phyloP scores from a whole-genome alignment of 2,888 invertebrate species.

The Abrostola triplasia region DNA sequence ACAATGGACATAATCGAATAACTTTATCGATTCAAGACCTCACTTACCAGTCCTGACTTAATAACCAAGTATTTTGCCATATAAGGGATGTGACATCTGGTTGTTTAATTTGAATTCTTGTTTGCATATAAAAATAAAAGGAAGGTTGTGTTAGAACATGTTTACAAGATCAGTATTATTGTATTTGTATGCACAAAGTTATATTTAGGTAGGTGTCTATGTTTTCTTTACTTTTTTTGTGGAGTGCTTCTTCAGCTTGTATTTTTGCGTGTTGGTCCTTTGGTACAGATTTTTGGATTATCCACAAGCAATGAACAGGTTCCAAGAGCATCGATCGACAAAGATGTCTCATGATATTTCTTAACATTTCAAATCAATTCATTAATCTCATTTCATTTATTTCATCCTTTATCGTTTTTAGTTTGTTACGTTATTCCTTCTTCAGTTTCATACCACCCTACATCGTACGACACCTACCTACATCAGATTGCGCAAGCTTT shows the following conservation, averaged over 20 bases:
- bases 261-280: too few species aligned
- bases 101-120: constrained; percentile 37
- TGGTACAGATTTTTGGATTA: too few species aligned
- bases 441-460: background rate
- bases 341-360: too few species aligned
- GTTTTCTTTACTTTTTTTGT: background rate
- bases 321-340: too few species aligned
- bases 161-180: background rate
- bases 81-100: constrained; percentile 49
- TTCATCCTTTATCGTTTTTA: too few species aligned
- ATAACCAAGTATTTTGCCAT: constrained; percentile 51
- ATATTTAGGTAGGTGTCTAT: background rate
- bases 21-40: constrained; percentile 53
- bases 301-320: too few species aligned
- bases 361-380: too few species aligned
- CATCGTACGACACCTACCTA: background rate
- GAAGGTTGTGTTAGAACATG: constrained; percentile 11
- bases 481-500: constrained; percentile 32
- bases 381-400: too few species aligned
- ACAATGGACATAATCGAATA: constrained; percentile 60
- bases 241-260: too few species aligned
- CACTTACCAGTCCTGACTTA: constrained; percentile 50
- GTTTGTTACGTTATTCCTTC: too few species aligned
- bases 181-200: background rate
- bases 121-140: constrained; percentile 29